Evolutionary conservation across 2,113 vertebrate species (phyloP).

Genomic region (Tricholaema leucomelas): DNA sequence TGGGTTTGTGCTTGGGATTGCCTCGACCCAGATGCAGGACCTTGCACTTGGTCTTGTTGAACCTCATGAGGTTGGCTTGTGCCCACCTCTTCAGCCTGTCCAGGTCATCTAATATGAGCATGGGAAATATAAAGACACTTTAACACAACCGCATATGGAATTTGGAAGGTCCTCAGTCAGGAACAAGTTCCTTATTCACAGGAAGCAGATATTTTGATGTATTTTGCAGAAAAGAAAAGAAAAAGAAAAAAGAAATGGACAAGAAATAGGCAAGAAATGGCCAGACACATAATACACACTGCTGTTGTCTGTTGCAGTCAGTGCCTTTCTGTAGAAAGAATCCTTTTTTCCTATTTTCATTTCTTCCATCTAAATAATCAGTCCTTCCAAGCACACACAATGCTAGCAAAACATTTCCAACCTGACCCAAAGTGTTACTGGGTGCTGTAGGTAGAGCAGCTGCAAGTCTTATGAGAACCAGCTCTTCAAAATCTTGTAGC

Average conservation of each 20-base stretch:
- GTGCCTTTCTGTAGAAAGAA: constrained; percentile 13
- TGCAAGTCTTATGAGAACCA: constrained; percentile 35
- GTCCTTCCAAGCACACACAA: neutral
- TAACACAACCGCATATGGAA: constrained; percentile 53
- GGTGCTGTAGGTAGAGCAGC: constrained; percentile 40
- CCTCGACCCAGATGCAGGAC: too few species aligned
- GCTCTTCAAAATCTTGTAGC: constrained; percentile 43
- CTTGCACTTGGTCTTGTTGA: too few species aligned
- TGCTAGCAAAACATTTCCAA: constrained; percentile 22
- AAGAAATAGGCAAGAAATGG: constrained; percentile 41
- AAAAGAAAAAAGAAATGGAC: constrained; percentile 34
- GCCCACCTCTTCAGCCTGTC: too few species aligned
- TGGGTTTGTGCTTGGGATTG: too few species aligned
- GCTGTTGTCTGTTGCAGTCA: constrained; percentile 43
- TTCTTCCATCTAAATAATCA: constrained; percentile 53
- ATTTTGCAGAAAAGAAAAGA: constrained; percentile 48
- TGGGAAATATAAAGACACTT: constrained; percentile 47
- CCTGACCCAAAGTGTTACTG: constrained; percentile 33
- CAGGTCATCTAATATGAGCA: too few species aligned
- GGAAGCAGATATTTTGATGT: constrained; percentile 53
- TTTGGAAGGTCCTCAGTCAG: constrained; percentile 53
- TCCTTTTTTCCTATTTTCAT: constrained; percentile 36
- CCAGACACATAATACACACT: constrained; percentile 37
- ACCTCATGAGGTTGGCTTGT: too few species aligned
- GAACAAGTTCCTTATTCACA: constrained; percentile 48